phyloP scores from a whole-genome alignment of 2,113 vertebrate genomes.

The Todiramphus saurophagus region DNA sequence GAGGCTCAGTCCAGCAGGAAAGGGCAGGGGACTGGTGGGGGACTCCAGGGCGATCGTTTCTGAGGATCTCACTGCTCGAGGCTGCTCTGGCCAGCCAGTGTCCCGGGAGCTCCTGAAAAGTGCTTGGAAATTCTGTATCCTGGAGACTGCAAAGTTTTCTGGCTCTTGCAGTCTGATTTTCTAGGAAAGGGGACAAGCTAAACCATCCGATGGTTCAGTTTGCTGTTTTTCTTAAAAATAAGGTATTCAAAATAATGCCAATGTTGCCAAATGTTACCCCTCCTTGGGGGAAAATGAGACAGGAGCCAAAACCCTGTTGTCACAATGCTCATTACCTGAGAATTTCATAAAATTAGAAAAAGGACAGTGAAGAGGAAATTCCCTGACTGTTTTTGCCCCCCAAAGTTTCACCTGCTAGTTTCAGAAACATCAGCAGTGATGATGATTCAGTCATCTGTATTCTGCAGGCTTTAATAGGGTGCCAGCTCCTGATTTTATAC shows the following conservation, averaged over 20 bases:
- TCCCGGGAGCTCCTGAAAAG: background rate
- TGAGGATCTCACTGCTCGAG: background rate
- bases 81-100: background rate
- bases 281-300: background rate
- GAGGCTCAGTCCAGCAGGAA: background rate
- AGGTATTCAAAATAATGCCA: background rate
- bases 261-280: background rate
- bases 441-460: slow-evolving; percentile 26
- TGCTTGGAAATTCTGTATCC: slow-evolving; percentile 23
- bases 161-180: slow-evolving; percentile 42
- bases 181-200: slow-evolving; percentile 45
- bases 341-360: background rate
- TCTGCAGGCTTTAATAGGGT: background rate
- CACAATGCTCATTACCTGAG: background rate
- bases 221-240: slow-evolving; percentile 10
- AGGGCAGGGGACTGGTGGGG: background rate
- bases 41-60: background rate
- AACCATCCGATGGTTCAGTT: background rate
- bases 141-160: slow-evolving; percentile 48
- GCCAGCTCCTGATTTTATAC: slow-evolving; percentile 11
- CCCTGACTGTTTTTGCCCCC: background rate
- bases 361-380: background rate
- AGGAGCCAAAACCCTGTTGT: background rate
- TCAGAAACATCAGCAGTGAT: background rate
- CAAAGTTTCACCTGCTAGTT: background rate